Evolutionary conservation across 2,797 vertebrate species (phyloP), one percentile per base, ranked within the genome.

Genomic region (Cryptoprocta ferox): DNA sequence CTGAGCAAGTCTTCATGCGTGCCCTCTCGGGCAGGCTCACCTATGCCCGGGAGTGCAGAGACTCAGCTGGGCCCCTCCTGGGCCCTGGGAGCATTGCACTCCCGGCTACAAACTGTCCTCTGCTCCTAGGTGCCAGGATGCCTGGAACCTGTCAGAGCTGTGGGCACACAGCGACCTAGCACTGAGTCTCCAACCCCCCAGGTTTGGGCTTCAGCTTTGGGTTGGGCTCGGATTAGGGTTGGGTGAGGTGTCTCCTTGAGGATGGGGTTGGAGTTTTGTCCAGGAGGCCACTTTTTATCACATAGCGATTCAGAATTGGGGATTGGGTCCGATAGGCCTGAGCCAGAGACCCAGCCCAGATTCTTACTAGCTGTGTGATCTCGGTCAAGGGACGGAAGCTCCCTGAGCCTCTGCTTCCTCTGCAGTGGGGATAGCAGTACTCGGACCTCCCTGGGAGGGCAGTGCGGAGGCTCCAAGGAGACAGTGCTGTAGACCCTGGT

Each of bases 121-220:
- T 48, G 39, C 32, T 48, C 0, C 0, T 71, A 45, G 63, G 80
- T n/a, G 48, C 48, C 48, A 13, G 48, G 75, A 24, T 42, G 65
- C 73, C 39, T 19, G 39, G 12, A 45, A 45, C 70, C 63, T 35
- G 6, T 53, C 37, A 24, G 70, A 68, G 37, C 56, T 2, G 3
- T 4, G 16, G 65, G 35, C 32, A 30, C 12, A 0, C 1, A 14
- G 26, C 5, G 0, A 66, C 21, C 35, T 18, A 53, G 50, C 24
- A 11, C 79, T 5, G 61, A 70, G 39, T 0, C 11, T 11, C n/a
- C 37, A 12, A 39, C 70, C 14, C 76, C 42, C 0, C 14, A n/a
- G n/a, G n/a, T n/a, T n/a, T 24, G 26, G 70, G 28, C 24, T 48
- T 0, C 6, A 21, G 28, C 24, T 48, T 0, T 3, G 21, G 24